Conservation (phyloP, 2,888 invertebrate species). For the Drosophila niveifrons region DNA sequence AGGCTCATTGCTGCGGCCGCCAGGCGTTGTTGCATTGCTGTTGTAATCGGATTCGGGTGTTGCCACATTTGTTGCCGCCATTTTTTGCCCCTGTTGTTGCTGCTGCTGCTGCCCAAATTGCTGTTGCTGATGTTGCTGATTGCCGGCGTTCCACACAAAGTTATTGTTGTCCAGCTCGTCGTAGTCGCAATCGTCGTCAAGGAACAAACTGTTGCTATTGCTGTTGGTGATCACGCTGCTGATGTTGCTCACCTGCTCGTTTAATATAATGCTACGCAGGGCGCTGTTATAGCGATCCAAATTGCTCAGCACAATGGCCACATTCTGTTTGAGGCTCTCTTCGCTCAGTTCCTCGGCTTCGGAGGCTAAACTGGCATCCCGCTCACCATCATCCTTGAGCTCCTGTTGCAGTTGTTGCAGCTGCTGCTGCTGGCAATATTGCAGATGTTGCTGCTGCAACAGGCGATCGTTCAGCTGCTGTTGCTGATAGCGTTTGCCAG, state of each 20-base stretch:
- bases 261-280: constrained; percentile 84
- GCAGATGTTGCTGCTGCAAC: constrained; percentile 83
- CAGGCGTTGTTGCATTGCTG: constrained; percentile 85
- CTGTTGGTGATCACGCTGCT: constrained; percentile 82
- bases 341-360: constrained; percentile 84
- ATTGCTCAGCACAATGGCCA: constrained; percentile 85
- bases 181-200: constrained; percentile 69
- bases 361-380: constrained; percentile 43
- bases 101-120: background rate
- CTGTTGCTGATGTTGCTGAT: background rate
- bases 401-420: constrained; percentile 30
- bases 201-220: constrained; percentile 75
- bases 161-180: constrained; percentile 53
- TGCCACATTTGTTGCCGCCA: constrained; percentile 72
- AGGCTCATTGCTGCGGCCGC: constrained; percentile 63
- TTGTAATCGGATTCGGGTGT: constrained; percentile 85
- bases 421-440: constrained; percentile 80
- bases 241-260: constrained; percentile 84
- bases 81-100: constrained; percentile 22
- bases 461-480: constrained; percentile 83
- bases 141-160: constrained; percentile 58
- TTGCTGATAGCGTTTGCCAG: constrained; percentile 78
- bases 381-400: constrained; percentile 25
- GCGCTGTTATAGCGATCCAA: constrained; percentile 85
- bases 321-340: constrained; percentile 85